Evolutionary conservation across 23 tunicate species (phyloP).

Genomic region (Clavelina lepadiformis): DNA sequence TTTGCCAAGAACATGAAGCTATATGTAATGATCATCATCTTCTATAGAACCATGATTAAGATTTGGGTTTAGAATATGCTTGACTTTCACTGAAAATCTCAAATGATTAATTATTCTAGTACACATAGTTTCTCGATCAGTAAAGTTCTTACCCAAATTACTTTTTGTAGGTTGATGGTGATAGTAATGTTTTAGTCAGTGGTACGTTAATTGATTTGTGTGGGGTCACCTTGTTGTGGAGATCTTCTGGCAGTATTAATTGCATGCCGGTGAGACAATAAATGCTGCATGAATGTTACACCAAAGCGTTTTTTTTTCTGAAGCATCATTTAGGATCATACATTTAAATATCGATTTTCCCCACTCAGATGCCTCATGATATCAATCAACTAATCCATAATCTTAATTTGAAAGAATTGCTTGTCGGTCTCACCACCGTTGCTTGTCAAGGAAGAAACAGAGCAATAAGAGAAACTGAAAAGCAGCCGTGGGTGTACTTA

Average conservation of each 20-base stretch:
- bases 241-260: slow-evolving; percentile 51
- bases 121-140: no score
- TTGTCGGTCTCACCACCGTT: slow-evolving; percentile 90
- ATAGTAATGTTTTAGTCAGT: slow-evolving; percentile 67
- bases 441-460: slow-evolving; percentile 61
- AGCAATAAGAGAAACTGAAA: slow-evolving; percentile 55
- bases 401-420: slow-evolving; percentile 77
- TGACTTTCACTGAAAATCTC: no score
- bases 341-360: no score
- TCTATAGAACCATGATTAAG: no score
- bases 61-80: no score
- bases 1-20: no score
- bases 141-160: no score
- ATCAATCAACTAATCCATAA: slow-evolving; percentile 72
- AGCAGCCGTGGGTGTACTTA: slow-evolving; percentile 95
- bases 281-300: no score
- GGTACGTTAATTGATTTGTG: slow-evolving; percentile 95
- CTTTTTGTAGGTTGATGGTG: slow-evolving; percentile 33
- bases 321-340: no score
- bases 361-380: slow-evolving; percentile 58
- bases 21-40: no score
- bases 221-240: slow-evolving; percentile 95
- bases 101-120: no score
- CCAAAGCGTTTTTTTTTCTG: no score
- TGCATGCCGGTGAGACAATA: slow-evolving; percentile 73